These are phyloP conservation scores for Clinocottus analis DNA, from an alignment of 2,113 vertebrate species.

Conservation along the genomic window DNA sequence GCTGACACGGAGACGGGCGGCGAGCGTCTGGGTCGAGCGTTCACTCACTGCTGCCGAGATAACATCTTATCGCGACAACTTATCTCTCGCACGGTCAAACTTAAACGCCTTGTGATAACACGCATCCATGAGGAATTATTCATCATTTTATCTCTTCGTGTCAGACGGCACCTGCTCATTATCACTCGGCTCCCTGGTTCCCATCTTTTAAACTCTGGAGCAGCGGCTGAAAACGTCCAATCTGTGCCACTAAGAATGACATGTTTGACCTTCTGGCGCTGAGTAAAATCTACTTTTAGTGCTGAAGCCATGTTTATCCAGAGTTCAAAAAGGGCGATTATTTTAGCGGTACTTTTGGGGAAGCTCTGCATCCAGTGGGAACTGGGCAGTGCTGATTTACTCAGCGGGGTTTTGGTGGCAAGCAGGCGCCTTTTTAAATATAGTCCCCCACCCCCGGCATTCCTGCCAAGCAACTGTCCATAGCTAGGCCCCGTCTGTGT, in stretches of 20 bases:
- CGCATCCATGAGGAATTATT: constrained; percentile 14
- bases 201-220: not conserved
- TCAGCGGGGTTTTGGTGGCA: constrained; percentile 70
- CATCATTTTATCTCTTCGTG: constrained; percentile 12
- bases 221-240: constrained; percentile 15
- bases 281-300: constrained; percentile 45
- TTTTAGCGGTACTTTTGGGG: constrained; percentile 46
- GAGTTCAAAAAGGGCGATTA: constrained; percentile 55
- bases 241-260: constrained; percentile 16
- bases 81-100: constrained; percentile 24
- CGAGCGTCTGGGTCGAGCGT: constrained; percentile 34
- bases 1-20: not conserved
- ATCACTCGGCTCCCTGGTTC: constrained; percentile 13
- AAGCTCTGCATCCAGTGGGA: constrained; percentile 64
- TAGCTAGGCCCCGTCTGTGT: constrained; percentile 66
- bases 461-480: constrained; percentile 81
- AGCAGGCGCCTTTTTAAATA: constrained; percentile 77
- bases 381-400: constrained; percentile 60
- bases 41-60: constrained; percentile 4
- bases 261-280: constrained; percentile 29
- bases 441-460: constrained; percentile 69
- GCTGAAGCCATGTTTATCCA: constrained; percentile 54
- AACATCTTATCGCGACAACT: constrained; percentile 22
- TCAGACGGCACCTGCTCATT: not conserved
- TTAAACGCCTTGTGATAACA: constrained; percentile 41